These are phyloP conservation scores for Tetragnatha versicolor DNA, from an alignment of 1,140 invertebrate genomes.

Conservation along the genomic window DNA sequence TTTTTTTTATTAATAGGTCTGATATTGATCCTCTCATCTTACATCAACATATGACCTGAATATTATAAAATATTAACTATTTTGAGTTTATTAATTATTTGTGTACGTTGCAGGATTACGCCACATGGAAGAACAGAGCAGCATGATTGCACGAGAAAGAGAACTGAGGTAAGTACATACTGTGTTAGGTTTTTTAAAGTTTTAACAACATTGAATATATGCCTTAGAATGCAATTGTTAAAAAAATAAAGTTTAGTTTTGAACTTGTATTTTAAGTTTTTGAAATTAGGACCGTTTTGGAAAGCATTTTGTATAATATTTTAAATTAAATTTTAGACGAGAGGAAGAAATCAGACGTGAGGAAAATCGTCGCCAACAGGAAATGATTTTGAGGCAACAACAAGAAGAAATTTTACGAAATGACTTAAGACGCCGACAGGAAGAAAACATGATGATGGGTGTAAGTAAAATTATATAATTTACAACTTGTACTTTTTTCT, in stretches of 20 bases:
- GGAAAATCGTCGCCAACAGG: conserved; percentile 78
- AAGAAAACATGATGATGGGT: conserved; percentile 47
- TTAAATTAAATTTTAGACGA: too few species aligned
- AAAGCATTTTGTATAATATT: not conserved
- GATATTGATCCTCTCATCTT: not conserved
- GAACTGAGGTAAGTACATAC: conserved; percentile 72
- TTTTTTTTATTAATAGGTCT: not conserved
- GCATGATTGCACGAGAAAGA: conserved; percentile 85
- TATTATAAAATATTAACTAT: not conserved
- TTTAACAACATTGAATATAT: not conserved
- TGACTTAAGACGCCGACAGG: conserved; percentile 37
- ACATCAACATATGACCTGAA: too few species aligned
- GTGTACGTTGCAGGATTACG: conserved; percentile 73
- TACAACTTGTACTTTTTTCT: too few species aligned
- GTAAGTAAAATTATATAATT: not conserved
- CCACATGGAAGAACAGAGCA: conserved; percentile 84
- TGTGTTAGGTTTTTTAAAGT: not conserved
- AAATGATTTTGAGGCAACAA: conserved; percentile 80
- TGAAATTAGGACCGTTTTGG: not conserved
- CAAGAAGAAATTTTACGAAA: conserved; percentile 80
- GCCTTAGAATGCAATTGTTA: too few species aligned
- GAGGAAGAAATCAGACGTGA: conserved; percentile 70
- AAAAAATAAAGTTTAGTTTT: too few species aligned
- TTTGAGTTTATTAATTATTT: not conserved
- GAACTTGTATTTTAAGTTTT: not conserved